Evolutionary conservation across 2,888 invertebrate species (phyloP).

Genomic region (Cylloceria caligata): DNA sequence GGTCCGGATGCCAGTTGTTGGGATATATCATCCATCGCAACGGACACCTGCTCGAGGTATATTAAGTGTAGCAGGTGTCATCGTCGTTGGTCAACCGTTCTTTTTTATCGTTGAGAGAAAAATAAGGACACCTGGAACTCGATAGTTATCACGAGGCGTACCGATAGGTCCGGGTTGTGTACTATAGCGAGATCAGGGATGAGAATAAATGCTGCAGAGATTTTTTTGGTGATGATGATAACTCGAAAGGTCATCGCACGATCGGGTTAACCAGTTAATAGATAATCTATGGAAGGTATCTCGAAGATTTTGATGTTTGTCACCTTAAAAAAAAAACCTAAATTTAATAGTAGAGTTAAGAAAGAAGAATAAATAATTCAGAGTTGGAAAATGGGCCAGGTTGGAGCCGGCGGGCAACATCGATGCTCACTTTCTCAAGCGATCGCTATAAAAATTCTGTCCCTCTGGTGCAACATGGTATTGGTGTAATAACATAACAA

Average conservation of each 20-base stretch:
- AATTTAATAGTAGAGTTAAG: neutral
- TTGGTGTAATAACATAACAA: conserved; percentile 30
- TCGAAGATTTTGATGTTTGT: conserved; percentile 21
- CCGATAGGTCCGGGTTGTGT: neutral
- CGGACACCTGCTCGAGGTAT: conserved; percentile 13
- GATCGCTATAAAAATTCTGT: conserved; percentile 75
- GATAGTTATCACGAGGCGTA: neutral
- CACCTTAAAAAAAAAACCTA: conserved; percentile 9
- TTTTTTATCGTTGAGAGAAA: conserved; percentile 10
- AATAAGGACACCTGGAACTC: conserved; percentile 15
- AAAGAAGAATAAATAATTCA: conserved; percentile 23
- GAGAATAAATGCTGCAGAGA: neutral
- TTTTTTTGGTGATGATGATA: neutral
- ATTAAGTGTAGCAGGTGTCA: conserved; percentile 14
- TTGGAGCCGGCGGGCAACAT: conserved; percentile 67
- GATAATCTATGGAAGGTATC: conserved; percentile 4
- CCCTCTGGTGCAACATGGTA: conserved; percentile 48
- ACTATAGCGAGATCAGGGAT: neutral
- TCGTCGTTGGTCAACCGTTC: neutral
- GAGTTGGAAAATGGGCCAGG: conserved; percentile 74
- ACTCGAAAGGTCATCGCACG: neutral
- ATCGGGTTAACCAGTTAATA: conserved; percentile 1
- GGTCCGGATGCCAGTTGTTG: neutral
- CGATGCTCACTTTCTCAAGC: conserved; percentile 75
- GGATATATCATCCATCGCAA: neutral